Percentiles rank a stretch among this genome's conserved stretches.
Evolutionary conservation across 2,797 vertebrate species (phyloP).

Genomic region (Hoplostethus mediterraneus): DNA sequence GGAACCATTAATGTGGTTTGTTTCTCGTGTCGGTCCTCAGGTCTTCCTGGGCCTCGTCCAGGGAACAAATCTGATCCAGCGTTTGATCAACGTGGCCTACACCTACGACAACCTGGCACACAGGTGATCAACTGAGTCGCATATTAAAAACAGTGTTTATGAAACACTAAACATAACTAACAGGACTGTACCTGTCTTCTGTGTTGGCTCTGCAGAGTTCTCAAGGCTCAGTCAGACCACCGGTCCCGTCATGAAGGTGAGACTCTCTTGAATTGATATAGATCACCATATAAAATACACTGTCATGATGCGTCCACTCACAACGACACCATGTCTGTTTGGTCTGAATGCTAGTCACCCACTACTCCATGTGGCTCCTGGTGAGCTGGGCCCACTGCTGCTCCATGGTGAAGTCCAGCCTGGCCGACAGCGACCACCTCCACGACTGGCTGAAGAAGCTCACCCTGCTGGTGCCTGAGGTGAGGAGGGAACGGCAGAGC

Average conservation of each 20-base stretch:
- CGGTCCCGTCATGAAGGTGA: slow-evolving; percentile 97
- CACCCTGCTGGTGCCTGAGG: slow-evolving; percentile 97
- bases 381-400: slow-evolving; percentile 99
- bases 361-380: slow-evolving; percentile 99
- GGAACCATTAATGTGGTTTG: no score
- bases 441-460: slow-evolving; percentile 98
- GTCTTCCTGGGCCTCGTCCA: slow-evolving; percentile 97
- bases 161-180: no score
- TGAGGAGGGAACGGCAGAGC: slow-evolving; percentile 62
- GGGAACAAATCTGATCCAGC: slow-evolving; percentile 96
- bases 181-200: not conserved
- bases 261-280: slow-evolving; percentile 28
- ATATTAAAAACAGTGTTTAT: no score
- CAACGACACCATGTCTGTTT: not conserved
- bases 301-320: no score
- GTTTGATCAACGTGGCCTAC: slow-evolving; percentile 98
- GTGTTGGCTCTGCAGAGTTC: slow-evolving; percentile 82
- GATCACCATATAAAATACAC: no score
- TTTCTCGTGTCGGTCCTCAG: slow-evolving; percentile 66
- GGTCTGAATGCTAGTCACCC: slow-evolving; percentile 86
- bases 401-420: slow-evolving; percentile 95
- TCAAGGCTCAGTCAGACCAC: slow-evolving; percentile 98
- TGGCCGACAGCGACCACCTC: slow-evolving; percentile 96
- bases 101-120: slow-evolving; percentile 99
- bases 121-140: slow-evolving; percentile 82